phyloP scores from a whole-genome alignment of 2,113 vertebrate genomes.

The Rhagologus leucostigma region DNA sequence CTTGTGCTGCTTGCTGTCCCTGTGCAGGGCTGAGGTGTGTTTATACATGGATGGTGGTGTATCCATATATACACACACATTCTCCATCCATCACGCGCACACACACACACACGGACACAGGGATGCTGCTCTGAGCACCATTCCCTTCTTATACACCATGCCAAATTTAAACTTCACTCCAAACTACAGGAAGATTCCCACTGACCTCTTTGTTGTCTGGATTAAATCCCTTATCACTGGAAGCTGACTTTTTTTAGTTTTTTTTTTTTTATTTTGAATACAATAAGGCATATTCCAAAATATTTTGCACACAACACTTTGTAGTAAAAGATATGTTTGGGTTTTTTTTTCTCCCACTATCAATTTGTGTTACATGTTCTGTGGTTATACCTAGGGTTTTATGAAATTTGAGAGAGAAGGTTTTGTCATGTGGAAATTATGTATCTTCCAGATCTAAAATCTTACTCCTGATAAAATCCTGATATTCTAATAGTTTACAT shows the following conservation, averaged over 20 bases:
- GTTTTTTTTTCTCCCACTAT: neutral
- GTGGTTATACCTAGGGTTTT: neutral
- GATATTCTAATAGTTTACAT: neutral
- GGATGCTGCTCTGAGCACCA: neutral
- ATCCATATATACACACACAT: constrained; percentile 2
- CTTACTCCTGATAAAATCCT: neutral
- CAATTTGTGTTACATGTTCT: neutral
- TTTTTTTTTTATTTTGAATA: neutral
- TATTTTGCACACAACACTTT: neutral
- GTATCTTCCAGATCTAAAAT: neutral
- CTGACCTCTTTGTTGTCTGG: neutral
- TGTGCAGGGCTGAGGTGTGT: neutral
- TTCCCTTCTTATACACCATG: neutral
- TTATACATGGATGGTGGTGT: neutral
- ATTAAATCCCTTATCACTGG: neutral
- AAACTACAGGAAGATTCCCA: neutral
- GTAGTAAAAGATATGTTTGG: neutral
- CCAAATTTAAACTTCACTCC: neutral
- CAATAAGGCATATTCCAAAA: neutral
- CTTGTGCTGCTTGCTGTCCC: constrained; percentile 47
- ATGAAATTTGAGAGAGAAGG: neutral
- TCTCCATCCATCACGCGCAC: neutral
- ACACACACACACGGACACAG: neutral
- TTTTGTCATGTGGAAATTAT: neutral
- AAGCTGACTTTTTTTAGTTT: neutral